Percentiles rank a stretch among this genome's conserved stretches.
Conservation (phyloP, 2,888 invertebrate genomes). For the Proisotoma minuta region DNA sequence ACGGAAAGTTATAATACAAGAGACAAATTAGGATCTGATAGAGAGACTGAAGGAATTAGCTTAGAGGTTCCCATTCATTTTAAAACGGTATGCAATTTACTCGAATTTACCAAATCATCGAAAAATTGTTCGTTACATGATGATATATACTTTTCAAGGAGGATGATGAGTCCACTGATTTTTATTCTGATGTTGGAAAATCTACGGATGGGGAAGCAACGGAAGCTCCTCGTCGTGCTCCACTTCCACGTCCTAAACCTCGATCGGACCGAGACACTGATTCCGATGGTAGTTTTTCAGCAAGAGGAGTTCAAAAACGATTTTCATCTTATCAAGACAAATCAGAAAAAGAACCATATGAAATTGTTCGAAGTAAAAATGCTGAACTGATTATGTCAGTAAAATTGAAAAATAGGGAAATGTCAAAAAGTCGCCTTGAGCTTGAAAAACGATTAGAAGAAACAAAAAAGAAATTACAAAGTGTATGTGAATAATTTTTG, state of each 20-base stretch:
- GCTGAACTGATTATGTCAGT: conserved; percentile 47
- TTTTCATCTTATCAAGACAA: conserved; percentile 35
- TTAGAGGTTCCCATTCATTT: conserved; percentile 5
- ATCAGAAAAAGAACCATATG: conserved; percentile 36
- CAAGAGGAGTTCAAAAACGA: conserved; percentile 39
- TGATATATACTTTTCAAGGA: too few species aligned
- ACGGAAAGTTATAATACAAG: conserved; percentile 10
- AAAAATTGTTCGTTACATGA: too few species aligned
- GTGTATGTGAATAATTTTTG: conserved; percentile 59
- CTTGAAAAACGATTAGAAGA: conserved; percentile 75
- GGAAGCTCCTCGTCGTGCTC: conserved; percentile 10
- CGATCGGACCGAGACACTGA: conserved; percentile 36
- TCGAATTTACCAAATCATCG: too few species aligned
- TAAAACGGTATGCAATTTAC: too few species aligned
- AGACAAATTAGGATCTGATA: conserved; percentile 6
- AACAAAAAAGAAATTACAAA: conserved; percentile 78
- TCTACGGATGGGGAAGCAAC: conserved; percentile 46
- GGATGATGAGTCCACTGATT: conserved; percentile 60
- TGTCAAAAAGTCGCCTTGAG: conserved; percentile 67
- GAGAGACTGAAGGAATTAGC: conserved; percentile 2
- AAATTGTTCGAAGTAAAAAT: conserved; percentile 45
- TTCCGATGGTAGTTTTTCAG: conserved; percentile 42
- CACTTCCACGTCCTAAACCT: conserved; percentile 56
- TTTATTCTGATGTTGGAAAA: conserved; percentile 46
- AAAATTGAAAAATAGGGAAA: conserved; percentile 59